phyloP scores from a whole-genome alignment of 2,888 invertebrate species.

The Bombylius discolor region DNA sequence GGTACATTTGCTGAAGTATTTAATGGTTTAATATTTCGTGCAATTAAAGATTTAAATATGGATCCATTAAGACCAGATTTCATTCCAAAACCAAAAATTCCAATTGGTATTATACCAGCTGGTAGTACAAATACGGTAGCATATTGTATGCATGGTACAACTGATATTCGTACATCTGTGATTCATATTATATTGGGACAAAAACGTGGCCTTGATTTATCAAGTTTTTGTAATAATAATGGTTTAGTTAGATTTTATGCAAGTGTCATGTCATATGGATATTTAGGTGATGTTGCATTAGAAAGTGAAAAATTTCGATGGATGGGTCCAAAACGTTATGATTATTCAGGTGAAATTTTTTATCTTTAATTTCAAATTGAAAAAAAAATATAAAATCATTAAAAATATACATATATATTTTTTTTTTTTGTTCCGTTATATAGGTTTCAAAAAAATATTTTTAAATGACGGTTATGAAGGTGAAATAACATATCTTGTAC shows the following conservation, averaged over 20 bases:
- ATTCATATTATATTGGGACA: conserved; percentile 71
- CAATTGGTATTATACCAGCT: conserved; percentile 49
- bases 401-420: too few species aligned
- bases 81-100: conserved; percentile 35
- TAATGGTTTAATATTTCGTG: conserved; percentile 56
- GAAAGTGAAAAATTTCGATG: conserved; percentile 70
- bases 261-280: conserved; percentile 71
- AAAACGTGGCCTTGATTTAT: conserved; percentile 58
- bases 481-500: conserved; percentile 40
- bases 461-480: conserved; percentile 51
- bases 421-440: conserved; percentile 7
- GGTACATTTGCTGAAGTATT: conserved; percentile 73
- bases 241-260: conserved; percentile 53
- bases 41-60: conserved; percentile 26
- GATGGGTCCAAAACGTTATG: conserved; percentile 77
- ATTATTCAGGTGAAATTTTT: conserved; percentile 49
- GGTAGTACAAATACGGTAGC: conserved; percentile 69
- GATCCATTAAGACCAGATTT: conserved; percentile 25
- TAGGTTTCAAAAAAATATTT: conserved; percentile 50
- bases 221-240: conserved; percentile 51
- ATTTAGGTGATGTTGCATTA: conserved; percentile 66
- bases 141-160: conserved; percentile 65
- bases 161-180: conserved; percentile 66
- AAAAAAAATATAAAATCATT: too few species aligned
- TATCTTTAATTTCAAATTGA: too few species aligned